phyloP scores from a whole-genome alignment of 2,888 invertebrate genomes.

The Branchellion lobata region DNA sequence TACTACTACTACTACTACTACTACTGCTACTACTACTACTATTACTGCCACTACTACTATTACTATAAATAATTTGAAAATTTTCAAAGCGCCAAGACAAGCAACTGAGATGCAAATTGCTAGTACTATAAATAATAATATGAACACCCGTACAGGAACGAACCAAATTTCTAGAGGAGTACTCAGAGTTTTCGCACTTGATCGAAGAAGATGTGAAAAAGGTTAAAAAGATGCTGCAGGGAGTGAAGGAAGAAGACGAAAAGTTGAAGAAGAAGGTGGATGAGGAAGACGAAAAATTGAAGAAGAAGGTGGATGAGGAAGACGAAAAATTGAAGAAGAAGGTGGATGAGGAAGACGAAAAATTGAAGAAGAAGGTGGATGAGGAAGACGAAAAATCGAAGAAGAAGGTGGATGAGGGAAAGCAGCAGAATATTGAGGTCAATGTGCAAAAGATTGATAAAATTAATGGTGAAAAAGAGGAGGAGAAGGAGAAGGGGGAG shows the following conservation, averaged over 20 bases:
- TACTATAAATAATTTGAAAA: no score
- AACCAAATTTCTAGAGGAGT: conserved; percentile 24
- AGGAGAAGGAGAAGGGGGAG: not conserved
- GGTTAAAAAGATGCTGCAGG: not conserved
- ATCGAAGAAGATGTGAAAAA: not conserved
- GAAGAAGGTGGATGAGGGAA: no score
- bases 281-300: not conserved
- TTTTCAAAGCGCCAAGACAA: no score
- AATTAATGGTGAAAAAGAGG: conserved; percentile 12
- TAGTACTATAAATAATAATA: no score
- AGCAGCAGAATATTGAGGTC: no score
- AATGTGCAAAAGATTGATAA: conserved; percentile 8
- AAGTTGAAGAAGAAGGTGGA: conserved; percentile 26
- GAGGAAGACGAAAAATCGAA: no score
- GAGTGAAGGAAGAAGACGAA: conserved; percentile 9
- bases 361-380: no score
- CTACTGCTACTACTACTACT: no score
- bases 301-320: not conserved
- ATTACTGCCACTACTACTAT: no score
- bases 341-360: no score
- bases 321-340: not conserved
- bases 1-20: no score
- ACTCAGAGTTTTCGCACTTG: not conserved
- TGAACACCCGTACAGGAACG: conserved; percentile 3
- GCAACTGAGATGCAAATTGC: not conserved